Percentiles rank a stretch among this genome's conserved stretches.
These are phyloP conservation scores for Pseudorhiza aurosa DNA, from an alignment of 30 jellyfish, hydroid and myxozoan species.

Conservation along the genomic window DNA sequence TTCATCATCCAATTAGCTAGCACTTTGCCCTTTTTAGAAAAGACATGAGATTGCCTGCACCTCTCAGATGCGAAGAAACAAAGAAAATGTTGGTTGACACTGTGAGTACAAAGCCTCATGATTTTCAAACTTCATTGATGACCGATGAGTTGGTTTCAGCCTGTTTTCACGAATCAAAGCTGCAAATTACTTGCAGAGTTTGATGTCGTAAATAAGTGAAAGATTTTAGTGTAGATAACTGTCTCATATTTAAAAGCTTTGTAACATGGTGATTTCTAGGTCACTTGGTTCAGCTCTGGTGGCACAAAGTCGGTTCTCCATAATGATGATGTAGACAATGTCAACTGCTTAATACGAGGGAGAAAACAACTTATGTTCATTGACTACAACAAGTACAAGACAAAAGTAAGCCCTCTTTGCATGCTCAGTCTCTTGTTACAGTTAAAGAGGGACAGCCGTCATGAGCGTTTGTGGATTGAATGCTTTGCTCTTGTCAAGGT, in stretches of 20 bases:
- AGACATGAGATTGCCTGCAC: slow-evolving; percentile 86
- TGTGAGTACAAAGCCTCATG: slow-evolving; percentile 28
- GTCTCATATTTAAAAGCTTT: no score
- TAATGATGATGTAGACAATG: slow-evolving; percentile 87
- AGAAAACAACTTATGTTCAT: slow-evolving; percentile 75
- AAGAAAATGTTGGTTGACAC: slow-evolving; percentile 68
- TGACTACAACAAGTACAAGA: slow-evolving; percentile 57
- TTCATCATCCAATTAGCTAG: no score
- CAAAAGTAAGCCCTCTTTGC: slow-evolving; percentile 70
- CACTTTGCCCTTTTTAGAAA: slow-evolving; percentile 64
- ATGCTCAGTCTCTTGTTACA: not conserved
- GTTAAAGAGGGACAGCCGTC: not conserved
- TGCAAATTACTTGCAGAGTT: no score
- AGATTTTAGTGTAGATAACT: no score
- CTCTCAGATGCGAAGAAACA: slow-evolving; percentile 83
- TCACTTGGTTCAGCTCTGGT: slow-evolving; percentile 96
- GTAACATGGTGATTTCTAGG: slow-evolving; percentile 22
- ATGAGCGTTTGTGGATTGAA: not conserved
- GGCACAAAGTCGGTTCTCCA: slow-evolving; percentile 97
- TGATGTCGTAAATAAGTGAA: no score
- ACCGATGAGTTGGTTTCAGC: no score
- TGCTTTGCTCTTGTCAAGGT: no score
- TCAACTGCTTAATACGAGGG: slow-evolving; percentile 90
- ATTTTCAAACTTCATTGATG: no score
- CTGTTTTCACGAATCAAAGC: no score